Base-by-base conservation (phyloP, 2,797 vertebrate genomes). In the Tokudaia muenninki region DNA sequence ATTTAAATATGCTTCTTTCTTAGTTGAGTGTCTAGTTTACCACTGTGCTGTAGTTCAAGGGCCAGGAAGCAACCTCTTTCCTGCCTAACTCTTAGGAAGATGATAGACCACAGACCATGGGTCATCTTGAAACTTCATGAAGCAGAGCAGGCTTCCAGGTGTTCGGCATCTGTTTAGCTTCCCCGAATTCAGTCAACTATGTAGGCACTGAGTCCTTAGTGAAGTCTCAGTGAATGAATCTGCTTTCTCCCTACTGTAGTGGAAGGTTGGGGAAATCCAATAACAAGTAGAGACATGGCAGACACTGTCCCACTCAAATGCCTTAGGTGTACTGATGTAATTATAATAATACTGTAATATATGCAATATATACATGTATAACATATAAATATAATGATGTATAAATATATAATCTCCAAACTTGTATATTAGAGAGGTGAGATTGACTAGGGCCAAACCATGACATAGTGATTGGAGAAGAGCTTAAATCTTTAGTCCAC, bases 11-110 rank as follows among this genome's bases (percentile, higher is more conserved):
- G 5, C 3, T 41, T 7, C n/a, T 79, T 31, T 37, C 34, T 6
- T 16, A 14, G 70, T 24, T 61, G 3, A 22, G 57, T 5, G 6
- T 13, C 17, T 57, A 89, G 11, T 37, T 12, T 52, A 29, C 11
- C 78, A 4, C 22, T 3, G 6, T 26, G 59, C 55, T 61, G 1
- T 1, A 47, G 37, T 21, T 21, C 31, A 19, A 4, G 37, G 50
- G 19, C 83, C 90, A 50, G n/a, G 63, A 88, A 67, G n/a, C 83
- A 91, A 4, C 19, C 11, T 9, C 1, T 52, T 52, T 79, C 16
- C 72, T 74, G 21, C 50, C 57, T n/a, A 34, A n/a, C 24, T 17
- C 17, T 65, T 81, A 83, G 84, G 47, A 92, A 96, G 70, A 34
- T 10, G 59, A 65, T 26, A n/a, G 67, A 72, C 44, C 89, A 1